These are phyloP conservation scores for Momotus momota DNA, from an alignment of 2,797 vertebrate genomes.

Conservation along the genomic window DNA sequence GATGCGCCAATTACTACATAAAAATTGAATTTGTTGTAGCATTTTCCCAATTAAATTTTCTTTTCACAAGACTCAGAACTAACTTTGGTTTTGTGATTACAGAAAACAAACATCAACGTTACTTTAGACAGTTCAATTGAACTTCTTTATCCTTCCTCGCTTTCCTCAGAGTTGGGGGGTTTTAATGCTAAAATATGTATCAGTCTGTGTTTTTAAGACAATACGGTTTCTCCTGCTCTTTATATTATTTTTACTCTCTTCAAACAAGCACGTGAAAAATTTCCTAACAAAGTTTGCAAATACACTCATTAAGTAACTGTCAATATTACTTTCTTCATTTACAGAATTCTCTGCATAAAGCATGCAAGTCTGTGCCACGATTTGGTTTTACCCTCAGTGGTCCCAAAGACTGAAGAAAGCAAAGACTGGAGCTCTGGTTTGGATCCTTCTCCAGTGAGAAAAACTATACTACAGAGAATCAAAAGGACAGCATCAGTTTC, in stretches of 20 bases:
- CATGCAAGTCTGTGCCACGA: not conserved
- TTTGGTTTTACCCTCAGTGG: not conserved
- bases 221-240: not conserved
- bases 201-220: not conserved
- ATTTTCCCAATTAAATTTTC: slow-evolving; percentile 37
- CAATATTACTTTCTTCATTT: not conserved
- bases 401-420: not conserved
- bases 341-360: not conserved
- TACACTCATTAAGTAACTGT: not conserved
- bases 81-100: not conserved
- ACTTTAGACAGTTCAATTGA: not conserved
- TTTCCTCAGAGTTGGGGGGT: not conserved
- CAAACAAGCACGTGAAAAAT: not conserved
- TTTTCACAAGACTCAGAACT: not conserved
- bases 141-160: not conserved
- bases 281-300: not conserved
- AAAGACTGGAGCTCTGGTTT: not conserved
- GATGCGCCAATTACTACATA: slow-evolving; percentile 9
- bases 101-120: not conserved
- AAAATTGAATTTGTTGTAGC: slow-evolving; percentile 35
- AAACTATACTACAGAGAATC: not conserved
- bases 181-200: not conserved
- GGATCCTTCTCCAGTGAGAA: not conserved
- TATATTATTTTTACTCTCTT: not conserved
- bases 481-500: not conserved